Conservation (phyloP, 2,797 vertebrate species). For the Fratercula arctica region DNA sequence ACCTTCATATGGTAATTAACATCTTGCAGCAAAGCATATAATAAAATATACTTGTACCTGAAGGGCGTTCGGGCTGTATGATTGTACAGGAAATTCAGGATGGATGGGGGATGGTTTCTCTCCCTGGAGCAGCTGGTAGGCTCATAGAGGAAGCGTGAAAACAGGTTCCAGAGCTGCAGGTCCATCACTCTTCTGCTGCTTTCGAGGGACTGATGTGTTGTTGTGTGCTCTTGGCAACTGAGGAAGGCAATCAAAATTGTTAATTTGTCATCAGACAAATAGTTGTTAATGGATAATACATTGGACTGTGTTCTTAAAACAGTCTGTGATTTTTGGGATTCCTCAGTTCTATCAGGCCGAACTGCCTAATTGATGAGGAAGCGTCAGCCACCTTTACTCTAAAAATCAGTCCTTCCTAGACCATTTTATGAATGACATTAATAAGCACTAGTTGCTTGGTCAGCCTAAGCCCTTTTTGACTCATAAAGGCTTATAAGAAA, state of each 20-base stretch:
- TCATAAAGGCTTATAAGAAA: neutral
- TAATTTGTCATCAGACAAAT: neutral
- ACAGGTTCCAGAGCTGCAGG: neutral
- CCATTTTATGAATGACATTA: neutral
- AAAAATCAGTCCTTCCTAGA: neutral
- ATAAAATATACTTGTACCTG: neutral
- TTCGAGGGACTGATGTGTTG: neutral
- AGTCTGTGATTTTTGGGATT: neutral
- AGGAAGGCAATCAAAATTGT: neutral
- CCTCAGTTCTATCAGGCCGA: neutral
- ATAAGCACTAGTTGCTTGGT: neutral
- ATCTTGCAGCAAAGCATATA: neutral
- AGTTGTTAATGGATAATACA: neutral
- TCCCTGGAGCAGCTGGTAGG: neutral
- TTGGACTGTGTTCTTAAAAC: neutral
- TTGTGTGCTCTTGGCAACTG: neutral
- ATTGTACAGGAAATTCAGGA: neutral
- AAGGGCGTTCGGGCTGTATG: neutral
- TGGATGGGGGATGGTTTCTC: neutral
- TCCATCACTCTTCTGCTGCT: neutral
- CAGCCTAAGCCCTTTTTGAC: neutral
- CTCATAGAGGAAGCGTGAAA: neutral
- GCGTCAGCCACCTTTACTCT: neutral
- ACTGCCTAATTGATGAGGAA: neutral
- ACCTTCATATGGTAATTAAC: neutral